Conservation (phyloP, 2,113 vertebrate species). For the Chionis minor region DNA sequence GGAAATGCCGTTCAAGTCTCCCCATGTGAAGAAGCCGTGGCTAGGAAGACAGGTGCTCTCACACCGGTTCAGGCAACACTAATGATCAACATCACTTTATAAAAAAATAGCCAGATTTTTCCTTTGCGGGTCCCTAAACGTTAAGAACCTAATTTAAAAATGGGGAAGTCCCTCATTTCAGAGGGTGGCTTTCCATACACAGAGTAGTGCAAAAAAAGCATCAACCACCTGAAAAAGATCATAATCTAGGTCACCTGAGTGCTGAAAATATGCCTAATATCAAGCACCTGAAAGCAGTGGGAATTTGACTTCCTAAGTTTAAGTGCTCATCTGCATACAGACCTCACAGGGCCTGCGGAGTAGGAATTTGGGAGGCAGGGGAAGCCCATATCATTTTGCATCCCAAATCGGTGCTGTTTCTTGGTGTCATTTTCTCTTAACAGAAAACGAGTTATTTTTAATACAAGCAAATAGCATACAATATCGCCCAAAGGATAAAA, state of each 20-base stretch:
- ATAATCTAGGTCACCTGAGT: accelerated
- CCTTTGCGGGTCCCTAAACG: neutral
- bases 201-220: neutral
- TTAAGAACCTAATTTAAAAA: neutral
- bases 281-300: neutral
- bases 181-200: neutral
- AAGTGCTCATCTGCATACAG: neutral
- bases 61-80: accelerated
- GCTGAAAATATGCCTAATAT: neutral
- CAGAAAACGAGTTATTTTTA: neutral
- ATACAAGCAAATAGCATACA: neutral
- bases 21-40: accelerated
- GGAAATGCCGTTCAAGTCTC: accelerated
- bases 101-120: neutral
- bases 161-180: accelerated
- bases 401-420: neutral
- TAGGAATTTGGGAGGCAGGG: neutral
- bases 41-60: neutral
- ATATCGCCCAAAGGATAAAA: neutral
- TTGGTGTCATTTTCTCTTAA: neutral
- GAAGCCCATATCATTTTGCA: accelerated
- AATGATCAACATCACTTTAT: neutral
- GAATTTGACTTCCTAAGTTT: neutral
- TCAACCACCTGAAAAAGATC: neutral
- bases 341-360: neutral